Evolutionary conservation across 2,113 vertebrate species (phyloP).

Genomic region (Eulacestoma nigropectus): DNA sequence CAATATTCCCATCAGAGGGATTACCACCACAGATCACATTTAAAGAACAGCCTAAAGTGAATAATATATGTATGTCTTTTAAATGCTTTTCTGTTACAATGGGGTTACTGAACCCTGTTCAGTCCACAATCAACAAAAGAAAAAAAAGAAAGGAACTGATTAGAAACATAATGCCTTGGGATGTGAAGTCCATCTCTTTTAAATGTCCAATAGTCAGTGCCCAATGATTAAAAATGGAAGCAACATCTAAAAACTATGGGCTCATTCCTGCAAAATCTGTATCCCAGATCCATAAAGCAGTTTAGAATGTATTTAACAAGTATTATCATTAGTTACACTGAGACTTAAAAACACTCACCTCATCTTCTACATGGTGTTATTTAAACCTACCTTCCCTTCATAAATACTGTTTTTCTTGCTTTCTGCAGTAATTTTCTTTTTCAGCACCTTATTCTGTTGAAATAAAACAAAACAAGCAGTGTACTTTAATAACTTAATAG

Average conservation of each 20-base stretch:
- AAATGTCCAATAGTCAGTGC: background rate
- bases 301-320: background rate
- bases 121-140: background rate
- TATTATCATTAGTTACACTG: background rate
- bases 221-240: background rate
- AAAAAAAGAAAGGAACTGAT: background rate
- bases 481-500: background rate
- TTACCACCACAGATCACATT: background rate
- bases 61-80: background rate
- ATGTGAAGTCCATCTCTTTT: background rate
- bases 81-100: background rate
- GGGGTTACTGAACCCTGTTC: background rate
- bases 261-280: background rate
- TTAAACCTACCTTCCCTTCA: slow-evolving; percentile 64
- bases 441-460: slow-evolving; percentile 83
- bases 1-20: background rate
- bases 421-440: slow-evolving; percentile 79
- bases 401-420: slow-evolving; percentile 72
- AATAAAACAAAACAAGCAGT: background rate
- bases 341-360: background rate
- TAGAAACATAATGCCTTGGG: background rate
- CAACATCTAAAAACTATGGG: background rate
- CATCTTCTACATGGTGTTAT: background rate
- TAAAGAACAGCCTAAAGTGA: background rate
- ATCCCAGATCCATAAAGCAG: background rate